Base-by-base conservation (phyloP, 2,888 invertebrate genomes). In the Cistogaster globosa region DNA sequence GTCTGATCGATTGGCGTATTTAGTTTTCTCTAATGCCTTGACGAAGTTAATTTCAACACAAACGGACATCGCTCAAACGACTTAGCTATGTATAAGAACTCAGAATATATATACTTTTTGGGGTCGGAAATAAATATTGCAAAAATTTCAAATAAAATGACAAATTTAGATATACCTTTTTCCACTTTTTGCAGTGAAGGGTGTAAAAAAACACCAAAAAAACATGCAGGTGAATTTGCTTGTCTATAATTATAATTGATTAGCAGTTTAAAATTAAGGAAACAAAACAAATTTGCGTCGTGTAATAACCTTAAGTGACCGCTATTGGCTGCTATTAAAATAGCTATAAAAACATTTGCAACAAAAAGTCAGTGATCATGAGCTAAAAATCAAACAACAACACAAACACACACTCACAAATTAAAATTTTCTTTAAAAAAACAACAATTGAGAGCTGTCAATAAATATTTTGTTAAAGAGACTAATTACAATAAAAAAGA, bases 301-400 rank as follows among this genome's bases (percentile, higher is more conserved):
- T 84, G 57, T 81, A 67, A 83, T 86, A 79, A 86, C 87, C 86
- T 87, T 86, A 60, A 69, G 75, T 71, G 86, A 86, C 86, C 87
- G 83, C 83, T 83, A 71, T 42, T 81, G 12, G 38, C 22, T 42
- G 67, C 22, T 48, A 45, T 11, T 63, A 58, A 36, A 51, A 26
- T 67, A 16, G 14, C 18, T 53, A 11, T 51, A 51, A 51, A 57
- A 53, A 42, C 53, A 22, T n/a, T 26, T 26, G 18, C 20, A 63
- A 20, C 7, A 58, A 63, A 62, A 53, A 36, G 18, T 38, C n/a
- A 32, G 3, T 16, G 22, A 18, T 20, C 53, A 1, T 18, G 11
- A 9, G 22, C 22, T 14, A 36, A 45, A 11, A 51, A 32, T 26
- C 26, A 26, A 20, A 57, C 4, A 53, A 45, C n/a, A n/a, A n/a